phyloP scores from a whole-genome alignment of 2,888 invertebrate genomes.

The Metallyticus violacea region DNA sequence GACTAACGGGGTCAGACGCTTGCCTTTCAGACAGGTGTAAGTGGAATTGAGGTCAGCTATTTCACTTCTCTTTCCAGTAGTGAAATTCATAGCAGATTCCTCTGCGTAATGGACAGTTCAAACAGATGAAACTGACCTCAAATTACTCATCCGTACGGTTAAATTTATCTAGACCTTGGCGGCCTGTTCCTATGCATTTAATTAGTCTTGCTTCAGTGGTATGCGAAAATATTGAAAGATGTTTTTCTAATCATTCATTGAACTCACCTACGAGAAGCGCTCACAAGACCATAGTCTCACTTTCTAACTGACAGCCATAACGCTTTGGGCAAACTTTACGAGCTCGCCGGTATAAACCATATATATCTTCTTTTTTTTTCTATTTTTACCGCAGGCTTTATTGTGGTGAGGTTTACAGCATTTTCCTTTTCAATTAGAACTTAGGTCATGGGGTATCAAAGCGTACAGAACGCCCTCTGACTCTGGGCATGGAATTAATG shows the following conservation, averaged over 20 bases:
- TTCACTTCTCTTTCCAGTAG: not conserved
- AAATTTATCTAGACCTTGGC: no score
- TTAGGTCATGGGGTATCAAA: not conserved
- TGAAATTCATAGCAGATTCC: not conserved
- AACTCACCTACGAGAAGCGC: no score
- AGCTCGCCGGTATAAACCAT: not conserved
- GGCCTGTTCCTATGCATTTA: no score
- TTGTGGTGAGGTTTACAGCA: not conserved
- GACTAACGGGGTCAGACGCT: not conserved
- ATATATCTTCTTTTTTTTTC: not conserved
- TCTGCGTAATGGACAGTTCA: not conserved
- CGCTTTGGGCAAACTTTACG: not conserved
- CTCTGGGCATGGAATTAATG: not conserved
- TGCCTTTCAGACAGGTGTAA: not conserved
- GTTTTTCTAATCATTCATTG: no score
- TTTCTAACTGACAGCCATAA: no score
- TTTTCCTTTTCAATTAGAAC: not conserved
- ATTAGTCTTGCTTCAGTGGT: no score
- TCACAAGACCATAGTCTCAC: no score
- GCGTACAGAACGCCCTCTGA: not conserved
- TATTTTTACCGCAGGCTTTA: not conserved
- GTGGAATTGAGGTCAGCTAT: not conserved
- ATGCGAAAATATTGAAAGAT: no score
- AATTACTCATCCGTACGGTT: not conserved
- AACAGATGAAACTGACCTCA: not conserved